Conservation (phyloP, 2,797 vertebrate species). For the Neosalanx taihuensis region DNA sequence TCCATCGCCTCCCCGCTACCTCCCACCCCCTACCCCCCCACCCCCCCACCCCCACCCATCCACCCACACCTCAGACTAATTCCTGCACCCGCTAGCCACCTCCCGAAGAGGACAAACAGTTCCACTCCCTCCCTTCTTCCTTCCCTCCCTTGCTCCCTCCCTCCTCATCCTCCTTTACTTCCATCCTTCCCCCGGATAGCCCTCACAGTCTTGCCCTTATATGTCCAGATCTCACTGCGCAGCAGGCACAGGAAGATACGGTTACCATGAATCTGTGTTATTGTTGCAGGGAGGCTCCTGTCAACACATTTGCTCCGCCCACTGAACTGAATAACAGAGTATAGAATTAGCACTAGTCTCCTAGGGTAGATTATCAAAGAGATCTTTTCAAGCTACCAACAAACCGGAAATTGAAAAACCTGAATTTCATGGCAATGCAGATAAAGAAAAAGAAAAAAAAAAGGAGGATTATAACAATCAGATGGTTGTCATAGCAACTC, state of each 20-base stretch:
- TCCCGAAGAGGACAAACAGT: slow-evolving; percentile 59
- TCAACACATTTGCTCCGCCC: slow-evolving; percentile 60
- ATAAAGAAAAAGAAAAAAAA: neutral
- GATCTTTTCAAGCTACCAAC: slow-evolving; percentile 53
- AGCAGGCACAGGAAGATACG: slow-evolving; percentile 63
- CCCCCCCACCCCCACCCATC: slow-evolving; percentile 24
- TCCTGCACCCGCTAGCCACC: slow-evolving; percentile 43
- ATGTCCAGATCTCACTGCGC: slow-evolving; percentile 60
- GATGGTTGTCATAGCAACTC: no score
- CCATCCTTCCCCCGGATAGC: slow-evolving; percentile 29
- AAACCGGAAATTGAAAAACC: slow-evolving; percentile 36
- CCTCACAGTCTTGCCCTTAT: slow-evolving; percentile 66
- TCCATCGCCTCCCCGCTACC: slow-evolving; percentile 22
- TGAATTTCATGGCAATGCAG: neutral
- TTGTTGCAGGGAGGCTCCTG: slow-evolving; percentile 48
- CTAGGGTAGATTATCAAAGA: slow-evolving; percentile 42
- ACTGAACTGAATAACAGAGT: slow-evolving; percentile 51
- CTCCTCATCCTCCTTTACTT: slow-evolving; percentile 27
- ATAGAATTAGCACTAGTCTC: slow-evolving; percentile 32
- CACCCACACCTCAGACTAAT: slow-evolving; percentile 9
- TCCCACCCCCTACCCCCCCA: slow-evolving; percentile 10
- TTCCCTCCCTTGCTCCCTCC: slow-evolving; percentile 21
- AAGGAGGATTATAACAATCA: neutral
- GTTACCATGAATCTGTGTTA: slow-evolving; percentile 57
- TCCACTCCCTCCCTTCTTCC: slow-evolving; percentile 35